Base-by-base conservation (phyloP, 2,797 vertebrate species). In the Delichon dasypus region DNA sequence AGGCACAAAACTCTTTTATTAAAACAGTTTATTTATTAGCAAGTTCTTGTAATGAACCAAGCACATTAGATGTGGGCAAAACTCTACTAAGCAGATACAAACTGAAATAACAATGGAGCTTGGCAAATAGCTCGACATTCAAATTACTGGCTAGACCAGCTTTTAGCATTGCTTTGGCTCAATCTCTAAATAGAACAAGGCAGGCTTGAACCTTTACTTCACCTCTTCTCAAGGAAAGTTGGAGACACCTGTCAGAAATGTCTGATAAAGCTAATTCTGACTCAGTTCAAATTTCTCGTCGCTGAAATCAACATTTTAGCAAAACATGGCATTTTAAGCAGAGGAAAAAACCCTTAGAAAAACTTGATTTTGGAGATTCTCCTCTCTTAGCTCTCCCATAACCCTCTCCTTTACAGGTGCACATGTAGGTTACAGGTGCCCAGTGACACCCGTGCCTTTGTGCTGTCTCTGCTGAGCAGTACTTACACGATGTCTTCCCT, bases 21-120 rank as follows among this genome's bases (percentile, higher is more conserved):
- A 86, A 79, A 93, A 36, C 32, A 53, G 51, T 73, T 93, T 64
- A 75, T 94, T 93, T 95, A 90, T 93, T 96, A 84, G 54, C 70
- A 93, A 88, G 82, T 40, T 84, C 26, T 85, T 89, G 26, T 72
- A 92, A 88, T 93, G 84, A 95, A 92, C 50, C 36, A 68, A 80
- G 58, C 7, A 54, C 78, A 92, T 78, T 67, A 90, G 70, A 88
- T 89, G 85, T 90, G 89, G 87, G 66, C 51, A 92, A 91, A 94
- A 71, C 34, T 81, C 76, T 73, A 38, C 71, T 76, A 38, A 78
- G 79, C 17, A 57, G 74, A 42, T 74, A 82, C 61, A 67, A 85
- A 92, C 66, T 67, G 53, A 86, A 95, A 81, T 86, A 92, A 47
- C 85, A 86, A 79, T 34, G 67, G 70, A 82, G 88, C 11, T 19